Evolutionary conservation across 2,113 vertebrate genomes (phyloP), one percentile per base, ranked within the genome.

Genomic region (Oryzias curvinotus): DNA sequence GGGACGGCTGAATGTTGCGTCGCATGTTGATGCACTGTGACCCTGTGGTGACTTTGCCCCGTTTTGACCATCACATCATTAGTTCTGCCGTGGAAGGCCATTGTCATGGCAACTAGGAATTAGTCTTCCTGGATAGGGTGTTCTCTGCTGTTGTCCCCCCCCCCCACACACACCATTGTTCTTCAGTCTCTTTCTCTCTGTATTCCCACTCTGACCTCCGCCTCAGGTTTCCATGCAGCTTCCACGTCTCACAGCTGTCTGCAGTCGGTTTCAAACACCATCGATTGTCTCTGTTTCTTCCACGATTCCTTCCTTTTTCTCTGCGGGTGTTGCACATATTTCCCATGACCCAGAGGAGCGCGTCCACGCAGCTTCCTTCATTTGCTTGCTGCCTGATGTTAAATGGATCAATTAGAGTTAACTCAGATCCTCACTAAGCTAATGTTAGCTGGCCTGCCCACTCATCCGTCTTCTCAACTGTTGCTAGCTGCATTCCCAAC

Each of bases 61-160:
- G 48, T 52, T 75, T 48, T 36, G 53, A 14, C 42, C 41, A 44
- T 56, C 17, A 25, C 55, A 47, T 15, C 58, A 13, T 17, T 52
- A 48, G 18, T 72, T 66, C 18, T 41, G 56, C 23, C 10, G 30
- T 52, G 46, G 57, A 60, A 54, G 55, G 53, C 55, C 60, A 72
- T 84, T 65, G 85, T 64, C 85, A 86, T 90, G 73, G 85, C 73
- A 88, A 89, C 87, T 75, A 65, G 21, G 61, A 87, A 78, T 77
- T 78, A 79, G 71, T 80, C 60, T 62, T 74, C 21, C 21, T 23
- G 21, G 21, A 23, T 23, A 23, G 69, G 73, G 45, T 21, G 16
- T 52, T 43, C 41, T 62, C 49, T 44, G 15, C 23, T 44, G 41
- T 16, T 59, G 49, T 49, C 46, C 50, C 60, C 66, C 55, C 57